These are phyloP conservation scores for Lepisosteus osseus DNA, from an alignment of 2,113 vertebrate genomes.

Conservation along the genomic window DNA sequence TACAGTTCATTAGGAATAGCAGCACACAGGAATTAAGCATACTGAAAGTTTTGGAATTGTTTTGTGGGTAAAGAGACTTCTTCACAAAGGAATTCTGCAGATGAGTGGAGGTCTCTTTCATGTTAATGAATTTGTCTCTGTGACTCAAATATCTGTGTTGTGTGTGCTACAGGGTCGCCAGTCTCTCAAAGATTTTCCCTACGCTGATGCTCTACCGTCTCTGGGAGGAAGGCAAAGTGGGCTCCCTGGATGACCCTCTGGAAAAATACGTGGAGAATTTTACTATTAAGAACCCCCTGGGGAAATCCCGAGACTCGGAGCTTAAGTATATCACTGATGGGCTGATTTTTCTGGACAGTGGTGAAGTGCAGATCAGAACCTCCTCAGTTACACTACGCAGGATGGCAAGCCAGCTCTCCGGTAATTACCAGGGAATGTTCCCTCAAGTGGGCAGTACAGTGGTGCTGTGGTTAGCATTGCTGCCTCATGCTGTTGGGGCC, in stretches of 20 bases:
- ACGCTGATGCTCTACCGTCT: constrained; percentile 86
- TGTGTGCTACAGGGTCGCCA: constrained; percentile 71
- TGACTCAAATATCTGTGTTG: constrained; percentile 8
- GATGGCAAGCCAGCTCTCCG: constrained; percentile 85
- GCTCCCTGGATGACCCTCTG: constrained; percentile 81
- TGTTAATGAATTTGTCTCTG: no score
- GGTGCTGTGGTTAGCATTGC: no score
- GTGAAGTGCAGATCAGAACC: constrained; percentile 60
- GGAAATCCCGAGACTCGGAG: constrained; percentile 51
- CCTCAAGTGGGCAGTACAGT: no score
- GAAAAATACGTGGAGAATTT: constrained; percentile 75
- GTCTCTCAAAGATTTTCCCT: constrained; percentile 88
- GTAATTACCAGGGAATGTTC: constrained; percentile 39
- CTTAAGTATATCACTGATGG: constrained; percentile 69
- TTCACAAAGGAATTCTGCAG: no score
- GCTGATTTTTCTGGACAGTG: constrained; percentile 71
- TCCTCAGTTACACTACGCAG: constrained; percentile 79
- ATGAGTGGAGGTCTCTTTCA: no score
- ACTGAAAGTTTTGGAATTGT: no score
- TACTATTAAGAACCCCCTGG: constrained; percentile 82
- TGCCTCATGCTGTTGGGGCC: no score
- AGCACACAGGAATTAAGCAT: no score
- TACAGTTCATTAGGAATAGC: no score
- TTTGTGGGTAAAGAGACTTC: no score
- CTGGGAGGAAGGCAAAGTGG: constrained; percentile 82